phyloP scores from a whole-genome alignment of 2,113 vertebrate species.

The Anolis carolinensis region DNA sequence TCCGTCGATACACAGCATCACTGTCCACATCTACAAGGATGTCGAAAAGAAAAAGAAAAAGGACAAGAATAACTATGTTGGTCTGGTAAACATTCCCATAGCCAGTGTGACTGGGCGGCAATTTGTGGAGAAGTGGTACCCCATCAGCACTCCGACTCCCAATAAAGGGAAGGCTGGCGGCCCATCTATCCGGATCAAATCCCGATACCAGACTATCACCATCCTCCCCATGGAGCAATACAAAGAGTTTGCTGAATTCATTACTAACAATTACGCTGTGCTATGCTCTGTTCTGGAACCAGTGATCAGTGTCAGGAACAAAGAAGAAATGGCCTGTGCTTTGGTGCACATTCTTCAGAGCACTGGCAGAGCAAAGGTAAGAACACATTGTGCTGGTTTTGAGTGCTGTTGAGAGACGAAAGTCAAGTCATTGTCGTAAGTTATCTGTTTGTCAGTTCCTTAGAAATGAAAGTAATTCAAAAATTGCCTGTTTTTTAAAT shows the following conservation, averaged over 20 bases:
- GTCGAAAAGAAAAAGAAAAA: constrained; percentile 96
- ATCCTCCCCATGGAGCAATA: constrained; percentile 98
- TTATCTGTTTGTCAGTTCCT: background rate
- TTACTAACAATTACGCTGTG: constrained; percentile 92
- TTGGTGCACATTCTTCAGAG: constrained; percentile 97
- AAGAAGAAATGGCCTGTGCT: constrained; percentile 95
- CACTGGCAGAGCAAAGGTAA: constrained; percentile 94
- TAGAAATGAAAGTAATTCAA: background rate
- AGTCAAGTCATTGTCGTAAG: background rate
- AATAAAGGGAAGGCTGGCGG: constrained; percentile 89
- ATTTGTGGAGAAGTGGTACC: constrained; percentile 98
- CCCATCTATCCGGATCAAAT: constrained; percentile 94
- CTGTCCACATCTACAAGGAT: constrained; percentile 96
- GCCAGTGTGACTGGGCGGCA: constrained; percentile 86
- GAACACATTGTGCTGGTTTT: constrained; percentile 7
- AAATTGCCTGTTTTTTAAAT: background rate
- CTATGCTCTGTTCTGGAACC: constrained; percentile 95
- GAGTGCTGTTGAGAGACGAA: background rate
- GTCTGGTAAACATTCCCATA: constrained; percentile 92
- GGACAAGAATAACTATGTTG: constrained; percentile 96
- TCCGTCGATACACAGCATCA: constrained; percentile 86
- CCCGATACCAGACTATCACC: constrained; percentile 91
- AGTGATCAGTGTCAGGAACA: constrained; percentile 93
- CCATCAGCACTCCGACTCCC: constrained; percentile 91
- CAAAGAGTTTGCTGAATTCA: constrained; percentile 97